Evolutionary conservation across 2,888 invertebrate species (phyloP).

Genomic region (Tetrapedia diversipes): DNA sequence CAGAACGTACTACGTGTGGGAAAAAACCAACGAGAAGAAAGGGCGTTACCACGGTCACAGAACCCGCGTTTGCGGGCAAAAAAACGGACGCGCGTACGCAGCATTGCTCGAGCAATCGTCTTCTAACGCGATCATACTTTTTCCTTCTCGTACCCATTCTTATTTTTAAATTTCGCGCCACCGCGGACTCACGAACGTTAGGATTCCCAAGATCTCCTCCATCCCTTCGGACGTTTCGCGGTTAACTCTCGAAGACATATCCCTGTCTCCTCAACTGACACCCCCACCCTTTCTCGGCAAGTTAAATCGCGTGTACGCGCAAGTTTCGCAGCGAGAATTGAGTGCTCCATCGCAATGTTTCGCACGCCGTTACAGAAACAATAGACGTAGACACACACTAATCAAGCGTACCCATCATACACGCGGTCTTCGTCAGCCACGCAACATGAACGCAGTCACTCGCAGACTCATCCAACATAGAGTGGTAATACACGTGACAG

Average conservation of each 20-base stretch:
- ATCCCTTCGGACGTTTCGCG: background rate
- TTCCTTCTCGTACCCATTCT: background rate
- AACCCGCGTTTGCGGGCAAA: slow-evolving; percentile 78
- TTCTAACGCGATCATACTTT: slow-evolving; percentile 1
- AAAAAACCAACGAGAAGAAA: slow-evolving; percentile 83
- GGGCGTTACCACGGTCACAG: slow-evolving; percentile 83
- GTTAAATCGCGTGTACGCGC: background rate
- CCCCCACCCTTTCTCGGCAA: background rate
- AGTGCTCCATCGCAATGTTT: slow-evolving; percentile 77
- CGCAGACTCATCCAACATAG: slow-evolving; percentile 80
- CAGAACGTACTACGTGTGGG: slow-evolving; percentile 95
- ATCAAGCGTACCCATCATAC: slow-evolving; percentile 80
- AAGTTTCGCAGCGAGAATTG: slow-evolving; percentile 47
- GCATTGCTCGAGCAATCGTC: slow-evolving; percentile 66
- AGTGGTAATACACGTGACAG: slow-evolving; percentile 82
- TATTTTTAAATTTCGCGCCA: background rate
- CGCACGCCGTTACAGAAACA: slow-evolving; percentile 81
- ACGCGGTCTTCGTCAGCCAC: slow-evolving; percentile 74
- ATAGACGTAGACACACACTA: slow-evolving; percentile 83
- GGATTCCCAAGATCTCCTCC: background rate
- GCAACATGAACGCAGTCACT: slow-evolving; percentile 79
- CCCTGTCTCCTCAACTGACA: background rate
- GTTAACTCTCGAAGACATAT: no score
- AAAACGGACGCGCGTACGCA: slow-evolving; percentile 71
- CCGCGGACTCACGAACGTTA: no score